A percentile compares a stretch with the other conserved stretches of the same genome.
These are phyloP conservation scores for Diarsia brunnea DNA, from an alignment of 2,888 invertebrate genomes.

Conservation along the genomic window DNA sequence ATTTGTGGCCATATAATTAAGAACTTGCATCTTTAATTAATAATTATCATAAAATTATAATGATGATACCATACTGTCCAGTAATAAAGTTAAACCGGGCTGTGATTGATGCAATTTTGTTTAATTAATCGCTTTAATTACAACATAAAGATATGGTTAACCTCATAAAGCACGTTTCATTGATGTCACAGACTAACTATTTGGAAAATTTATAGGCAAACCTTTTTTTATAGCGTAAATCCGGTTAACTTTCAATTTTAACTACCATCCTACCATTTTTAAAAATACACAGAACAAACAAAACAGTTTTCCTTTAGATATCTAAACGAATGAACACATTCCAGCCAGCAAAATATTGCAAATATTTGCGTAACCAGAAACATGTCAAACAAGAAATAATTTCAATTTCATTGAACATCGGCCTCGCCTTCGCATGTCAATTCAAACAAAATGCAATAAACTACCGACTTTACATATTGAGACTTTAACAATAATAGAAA, in stretches of 20 bases:
- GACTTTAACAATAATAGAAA: slow-evolving; percentile 56
- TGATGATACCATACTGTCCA: slow-evolving; percentile 7
- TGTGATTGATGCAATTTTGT: slow-evolving; percentile 24
- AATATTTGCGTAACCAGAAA: slow-evolving; percentile 5
- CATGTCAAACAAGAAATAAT: slow-evolving; percentile 16
- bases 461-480: slow-evolving; percentile 28
- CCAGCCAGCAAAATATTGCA: slow-evolving; percentile 10
- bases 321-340: background rate
- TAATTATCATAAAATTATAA: slow-evolving; percentile 44
- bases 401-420: slow-evolving; percentile 12
- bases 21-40: slow-evolving; percentile 33
- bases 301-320: background rate
- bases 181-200: background rate
- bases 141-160: background rate
- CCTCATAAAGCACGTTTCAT: background rate
- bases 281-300: too few relatives aligned
- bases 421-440: slow-evolving; percentile 28
- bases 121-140: slow-evolving; percentile 30
- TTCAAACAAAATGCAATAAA: slow-evolving; percentile 41
- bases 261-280: background rate
- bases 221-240: background rate
- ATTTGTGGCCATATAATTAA: slow-evolving; percentile 40
- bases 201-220: background rate
- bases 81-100: slow-evolving; percentile 39
- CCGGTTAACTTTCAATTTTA: background rate